Percentiles rank a stretch among this genome's conserved stretches.
Conservation (phyloP, 2,113 vertebrate genomes). For the Hyaena hyaena region DNA sequence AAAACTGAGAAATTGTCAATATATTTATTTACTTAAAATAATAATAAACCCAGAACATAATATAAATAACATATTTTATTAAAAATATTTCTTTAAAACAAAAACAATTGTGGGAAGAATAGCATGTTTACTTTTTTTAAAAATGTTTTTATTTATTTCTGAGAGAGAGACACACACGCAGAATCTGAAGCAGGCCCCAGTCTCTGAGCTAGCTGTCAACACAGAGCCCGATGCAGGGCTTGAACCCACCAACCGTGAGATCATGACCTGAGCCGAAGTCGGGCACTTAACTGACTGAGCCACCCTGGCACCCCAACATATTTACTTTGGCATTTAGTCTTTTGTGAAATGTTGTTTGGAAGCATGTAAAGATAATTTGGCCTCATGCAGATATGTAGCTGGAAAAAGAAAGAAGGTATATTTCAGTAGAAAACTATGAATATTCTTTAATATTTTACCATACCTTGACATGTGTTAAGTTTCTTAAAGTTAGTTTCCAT, state of each 20-base stretch:
- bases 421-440: neutral
- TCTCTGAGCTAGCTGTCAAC: too few relatives aligned
- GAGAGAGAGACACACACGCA: too few relatives aligned
- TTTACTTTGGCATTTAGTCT: neutral
- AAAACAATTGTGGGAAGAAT: neutral
- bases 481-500: slow-evolving; percentile 14
- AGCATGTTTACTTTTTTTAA: neutral
- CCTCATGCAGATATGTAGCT: neutral
- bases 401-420: neutral
- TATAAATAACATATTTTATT: neutral
- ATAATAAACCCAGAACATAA: neutral
- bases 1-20: neutral
- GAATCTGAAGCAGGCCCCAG: too few relatives aligned
- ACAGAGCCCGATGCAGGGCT: too few relatives aligned
- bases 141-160: too few relatives aligned
- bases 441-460: neutral
- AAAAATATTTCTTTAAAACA: neutral
- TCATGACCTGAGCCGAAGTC: too few relatives aligned
- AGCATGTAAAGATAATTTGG: neutral
- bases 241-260: too few relatives aligned
- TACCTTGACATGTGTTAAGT: neutral
- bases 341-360: neutral
- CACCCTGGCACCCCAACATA: neutral
- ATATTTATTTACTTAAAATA: neutral
- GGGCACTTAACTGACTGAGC: too few relatives aligned